These are phyloP conservation scores for Neosilurus mollespiculum DNA, from an alignment of 2,797 vertebrate species.

Conservation along the genomic window DNA sequence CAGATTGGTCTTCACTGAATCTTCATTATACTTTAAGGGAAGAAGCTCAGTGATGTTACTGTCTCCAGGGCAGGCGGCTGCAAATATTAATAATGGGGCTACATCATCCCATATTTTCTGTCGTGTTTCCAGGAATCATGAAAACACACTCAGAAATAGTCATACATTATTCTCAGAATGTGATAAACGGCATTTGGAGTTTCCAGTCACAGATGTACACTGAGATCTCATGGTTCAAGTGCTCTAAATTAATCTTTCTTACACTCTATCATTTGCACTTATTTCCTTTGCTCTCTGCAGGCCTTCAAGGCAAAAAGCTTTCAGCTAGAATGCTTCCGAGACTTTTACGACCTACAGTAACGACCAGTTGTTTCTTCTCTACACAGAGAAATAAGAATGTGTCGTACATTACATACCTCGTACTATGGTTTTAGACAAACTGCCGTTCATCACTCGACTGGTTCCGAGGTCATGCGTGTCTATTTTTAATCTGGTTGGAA, in stretches of 20 bases:
- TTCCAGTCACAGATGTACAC: conserved; percentile 4
- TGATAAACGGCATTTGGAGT: conserved; percentile 14
- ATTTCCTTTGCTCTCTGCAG: conserved; percentile 11
- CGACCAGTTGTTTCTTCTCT: background rate
- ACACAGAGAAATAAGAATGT: conserved; percentile 4
- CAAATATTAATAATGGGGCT: background rate
- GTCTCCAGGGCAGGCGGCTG: no score
- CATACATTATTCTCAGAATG: conserved; percentile 5
- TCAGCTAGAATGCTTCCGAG: background rate
- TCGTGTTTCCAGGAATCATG: conserved; percentile 9
- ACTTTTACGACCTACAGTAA: conserved; percentile 11
- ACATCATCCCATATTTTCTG: background rate
- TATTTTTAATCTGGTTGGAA: background rate
- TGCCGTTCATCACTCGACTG: background rate
- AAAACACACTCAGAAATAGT: background rate
- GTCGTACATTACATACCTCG: background rate
- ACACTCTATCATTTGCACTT: conserved; percentile 4
- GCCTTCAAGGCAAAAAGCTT: background rate
- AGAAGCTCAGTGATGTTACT: background rate
- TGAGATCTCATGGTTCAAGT: background rate
- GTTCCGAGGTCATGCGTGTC: background rate
- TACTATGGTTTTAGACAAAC: background rate
- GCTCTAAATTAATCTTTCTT: conserved; percentile 5
- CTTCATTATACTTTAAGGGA: background rate
- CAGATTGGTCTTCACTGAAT: no score